Evolutionary conservation across 2,888 invertebrate species (phyloP).

Genomic region (Euspilapteryx auroguttella): DNA sequence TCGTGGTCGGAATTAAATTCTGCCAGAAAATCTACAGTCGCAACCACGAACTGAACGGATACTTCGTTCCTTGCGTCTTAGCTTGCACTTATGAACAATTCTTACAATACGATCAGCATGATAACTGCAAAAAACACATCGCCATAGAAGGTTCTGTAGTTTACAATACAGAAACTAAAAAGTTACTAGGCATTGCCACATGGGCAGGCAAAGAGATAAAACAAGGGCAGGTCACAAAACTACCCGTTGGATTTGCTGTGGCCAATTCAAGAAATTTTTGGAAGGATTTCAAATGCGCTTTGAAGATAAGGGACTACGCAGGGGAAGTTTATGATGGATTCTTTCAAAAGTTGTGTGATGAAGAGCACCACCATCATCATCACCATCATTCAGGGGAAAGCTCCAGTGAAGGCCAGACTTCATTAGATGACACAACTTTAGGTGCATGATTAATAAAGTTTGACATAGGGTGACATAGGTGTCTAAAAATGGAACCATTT

Average conservation of each 20-base stretch:
- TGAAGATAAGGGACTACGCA: constrained; percentile 2
- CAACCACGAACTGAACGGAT: constrained; percentile 10
- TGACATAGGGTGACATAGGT: no score
- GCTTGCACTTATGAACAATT: background rate
- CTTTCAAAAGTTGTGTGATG: constrained; percentile 5
- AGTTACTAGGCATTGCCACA: constrained; percentile 7
- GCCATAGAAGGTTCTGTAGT: constrained; percentile 7
- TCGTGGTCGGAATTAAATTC: constrained; percentile 15
- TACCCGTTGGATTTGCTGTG: constrained; percentile 7
- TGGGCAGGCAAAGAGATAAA: constrained; percentile 5
- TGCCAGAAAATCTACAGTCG: constrained; percentile 14
- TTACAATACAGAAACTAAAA: background rate
- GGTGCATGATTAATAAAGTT: no score
- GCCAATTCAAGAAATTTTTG: constrained; percentile 6
- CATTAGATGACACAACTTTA: no score
- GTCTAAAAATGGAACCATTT: no score
- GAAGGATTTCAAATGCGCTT: constrained; percentile 5
- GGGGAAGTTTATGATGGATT: background rate
- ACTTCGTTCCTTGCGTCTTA: constrained; percentile 11
- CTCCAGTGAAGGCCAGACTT: no score
- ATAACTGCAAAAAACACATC: constrained; percentile 1
- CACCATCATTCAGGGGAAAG: no score
- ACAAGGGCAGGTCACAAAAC: background rate
- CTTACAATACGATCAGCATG: background rate
- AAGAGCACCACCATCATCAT: no score